Evolutionary conservation across 2,797 vertebrate species (phyloP).

Genomic region (Atherinosoma microstoma): DNA sequence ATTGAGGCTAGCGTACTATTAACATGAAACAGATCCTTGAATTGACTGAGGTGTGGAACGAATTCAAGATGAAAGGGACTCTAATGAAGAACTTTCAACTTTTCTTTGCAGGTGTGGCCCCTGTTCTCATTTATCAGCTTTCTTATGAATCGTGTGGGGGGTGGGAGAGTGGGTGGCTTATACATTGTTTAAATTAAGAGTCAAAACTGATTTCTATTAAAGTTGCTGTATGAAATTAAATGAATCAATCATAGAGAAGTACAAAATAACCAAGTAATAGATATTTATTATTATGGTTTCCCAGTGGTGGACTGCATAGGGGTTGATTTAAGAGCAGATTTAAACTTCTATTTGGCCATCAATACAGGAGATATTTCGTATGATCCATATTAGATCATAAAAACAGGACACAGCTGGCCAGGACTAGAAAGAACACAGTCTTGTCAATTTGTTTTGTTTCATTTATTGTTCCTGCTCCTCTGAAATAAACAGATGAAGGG

Average conservation of each 20-base stretch:
- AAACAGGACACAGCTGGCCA: slow-evolving; percentile 32
- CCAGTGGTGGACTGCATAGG: slow-evolving; percentile 11
- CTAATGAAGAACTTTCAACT: slow-evolving; percentile 61
- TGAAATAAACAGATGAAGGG: slow-evolving; percentile 44
- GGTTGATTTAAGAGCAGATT: slow-evolving; percentile 41
- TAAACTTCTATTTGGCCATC: slow-evolving; percentile 44
- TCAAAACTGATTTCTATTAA: slow-evolving; percentile 22
- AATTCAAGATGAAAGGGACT: slow-evolving; percentile 65
- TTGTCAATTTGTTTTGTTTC: slow-evolving; percentile 29
- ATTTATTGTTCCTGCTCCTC: slow-evolving; percentile 34
- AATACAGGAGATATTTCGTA: slow-evolving; percentile 14
- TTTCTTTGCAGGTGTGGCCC: slow-evolving; percentile 57
- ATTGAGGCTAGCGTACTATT: slow-evolving; percentile 42
- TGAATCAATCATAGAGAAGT: slow-evolving; percentile 13
- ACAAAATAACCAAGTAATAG: slow-evolving; percentile 12
- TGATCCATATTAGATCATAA: slow-evolving; percentile 42
- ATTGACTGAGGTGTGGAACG: slow-evolving; percentile 61
- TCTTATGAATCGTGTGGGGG: slow-evolving; percentile 31
- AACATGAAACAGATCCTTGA: slow-evolving; percentile 65
- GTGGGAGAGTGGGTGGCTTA: slow-evolving; percentile 14
- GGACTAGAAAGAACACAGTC: slow-evolving; percentile 24
- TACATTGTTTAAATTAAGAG: slow-evolving; percentile 48
- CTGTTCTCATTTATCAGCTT: slow-evolving; percentile 66
- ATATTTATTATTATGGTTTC: slow-evolving; percentile 8
- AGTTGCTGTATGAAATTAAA: slow-evolving; percentile 4